phyloP scores from a whole-genome alignment of 2,113 vertebrate genomes.

The Takifugu bimaculatus region DNA sequence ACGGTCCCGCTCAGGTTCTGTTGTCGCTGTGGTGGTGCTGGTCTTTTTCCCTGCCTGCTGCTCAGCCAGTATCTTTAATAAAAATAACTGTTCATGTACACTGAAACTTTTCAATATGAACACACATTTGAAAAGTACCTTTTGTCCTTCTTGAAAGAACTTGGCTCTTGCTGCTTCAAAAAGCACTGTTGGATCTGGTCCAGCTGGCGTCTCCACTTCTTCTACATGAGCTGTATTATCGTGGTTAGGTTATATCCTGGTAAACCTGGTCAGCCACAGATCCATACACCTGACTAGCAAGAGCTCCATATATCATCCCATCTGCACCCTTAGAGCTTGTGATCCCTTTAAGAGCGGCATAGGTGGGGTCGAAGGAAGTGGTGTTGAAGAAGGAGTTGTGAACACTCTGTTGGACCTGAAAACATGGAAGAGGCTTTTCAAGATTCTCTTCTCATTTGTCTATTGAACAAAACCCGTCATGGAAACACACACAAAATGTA shows the following conservation, averaged over 20 bases:
- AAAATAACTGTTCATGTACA: neutral
- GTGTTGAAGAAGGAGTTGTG: constrained; percentile 82
- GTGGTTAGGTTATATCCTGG: constrained; percentile 58
- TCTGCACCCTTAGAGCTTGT: constrained; percentile 70
- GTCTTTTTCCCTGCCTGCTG: constrained; percentile 72
- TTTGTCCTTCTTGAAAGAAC: constrained; percentile 79
- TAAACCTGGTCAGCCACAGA: constrained; percentile 77
- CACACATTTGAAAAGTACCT: constrained; percentile 41
- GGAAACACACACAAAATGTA: too few relatives aligned
- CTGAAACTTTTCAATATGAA: neutral
- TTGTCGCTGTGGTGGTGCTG: constrained; percentile 3
- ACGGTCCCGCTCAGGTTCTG: constrained; percentile 71
- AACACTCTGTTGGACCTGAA: constrained; percentile 76
- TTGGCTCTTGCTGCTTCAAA: constrained; percentile 79
- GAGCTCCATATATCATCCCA: constrained; percentile 79
- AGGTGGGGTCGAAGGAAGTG: constrained; percentile 80
- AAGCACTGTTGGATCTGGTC: constrained; percentile 73
- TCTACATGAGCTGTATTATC: constrained; percentile 27
- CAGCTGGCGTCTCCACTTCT: constrained; percentile 40
- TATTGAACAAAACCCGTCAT: neutral
- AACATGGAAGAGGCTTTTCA: neutral
- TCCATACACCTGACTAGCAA: constrained; percentile 83
- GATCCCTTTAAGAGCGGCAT: constrained; percentile 76
- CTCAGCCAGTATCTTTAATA: constrained; percentile 71
- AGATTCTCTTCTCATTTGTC: neutral